Percentiles rank a stretch among this genome's conserved stretches.
Evolutionary conservation across 2,888 invertebrate genomes (phyloP).

Genomic region (Clunio marinus): DNA sequence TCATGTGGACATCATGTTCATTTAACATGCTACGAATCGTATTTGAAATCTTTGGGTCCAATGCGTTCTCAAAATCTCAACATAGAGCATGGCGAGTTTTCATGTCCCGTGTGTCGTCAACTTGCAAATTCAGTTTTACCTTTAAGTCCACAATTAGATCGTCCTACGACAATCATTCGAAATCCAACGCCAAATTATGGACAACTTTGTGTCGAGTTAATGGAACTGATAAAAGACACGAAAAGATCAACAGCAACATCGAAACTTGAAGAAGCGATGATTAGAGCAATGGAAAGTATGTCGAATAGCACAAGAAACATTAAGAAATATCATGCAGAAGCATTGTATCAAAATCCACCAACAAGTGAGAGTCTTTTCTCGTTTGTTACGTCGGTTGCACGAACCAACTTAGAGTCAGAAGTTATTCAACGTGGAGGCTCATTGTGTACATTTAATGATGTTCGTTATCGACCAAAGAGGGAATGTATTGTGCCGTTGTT

Average conservation of each 20-base stretch:
- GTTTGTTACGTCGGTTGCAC: conserved; percentile 82
- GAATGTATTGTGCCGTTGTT: conserved; percentile 84
- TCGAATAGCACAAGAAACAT: conserved; percentile 79
- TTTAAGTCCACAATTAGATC: conserved; percentile 66
- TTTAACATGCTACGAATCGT: conserved; percentile 87
- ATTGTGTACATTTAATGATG: conserved; percentile 57
- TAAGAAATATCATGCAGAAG: conserved; percentile 53
- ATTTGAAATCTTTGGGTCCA: conserved; percentile 78
- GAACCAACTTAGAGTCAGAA: conserved; percentile 91
- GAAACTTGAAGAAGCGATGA: conserved; percentile 80
- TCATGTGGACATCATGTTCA: conserved; percentile 98
- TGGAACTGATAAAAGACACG: conserved; percentile 63
- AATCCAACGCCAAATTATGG: conserved; percentile 50
- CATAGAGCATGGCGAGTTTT: conserved; percentile 80
- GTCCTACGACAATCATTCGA: conserved; percentile 61
- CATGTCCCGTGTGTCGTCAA: conserved; percentile 92
- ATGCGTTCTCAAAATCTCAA: conserved; percentile 71
- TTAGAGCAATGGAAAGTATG: conserved; percentile 91
- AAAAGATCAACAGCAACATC: conserved; percentile 58
- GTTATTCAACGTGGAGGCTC: conserved; percentile 83
- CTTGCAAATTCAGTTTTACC: conserved; percentile 86
- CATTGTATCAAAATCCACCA: conserved; percentile 52
- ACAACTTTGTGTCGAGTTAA: conserved; percentile 51
- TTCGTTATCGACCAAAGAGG: conserved; percentile 68
- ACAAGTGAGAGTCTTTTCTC: conserved; percentile 74